phyloP scores from a whole-genome alignment of 2,888 invertebrate species.

The Yponomeuta plumbellus region DNA sequence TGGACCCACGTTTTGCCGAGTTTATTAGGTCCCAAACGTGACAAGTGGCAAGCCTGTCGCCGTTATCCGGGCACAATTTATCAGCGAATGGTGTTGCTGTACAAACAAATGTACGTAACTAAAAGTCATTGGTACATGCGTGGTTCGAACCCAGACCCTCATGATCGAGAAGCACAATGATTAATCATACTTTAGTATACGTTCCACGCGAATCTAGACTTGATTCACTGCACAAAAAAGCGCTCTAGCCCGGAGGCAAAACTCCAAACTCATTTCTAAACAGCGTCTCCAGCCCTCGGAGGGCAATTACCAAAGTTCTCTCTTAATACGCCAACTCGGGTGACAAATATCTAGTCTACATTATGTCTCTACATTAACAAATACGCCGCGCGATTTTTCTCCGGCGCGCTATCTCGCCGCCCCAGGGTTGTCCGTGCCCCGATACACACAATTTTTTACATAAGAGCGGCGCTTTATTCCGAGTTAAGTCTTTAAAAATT shows the following conservation, averaged over 20 bases:
- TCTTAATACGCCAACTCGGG: slow-evolving; percentile 22
- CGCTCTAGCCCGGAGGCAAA: background rate
- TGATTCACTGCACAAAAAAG: background rate
- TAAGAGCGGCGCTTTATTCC: slow-evolving; percentile 57
- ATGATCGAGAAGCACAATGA: too few species aligned
- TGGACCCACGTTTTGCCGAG: too few species aligned
- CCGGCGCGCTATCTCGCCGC: slow-evolving; percentile 56
- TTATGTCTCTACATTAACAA: slow-evolving; percentile 52
- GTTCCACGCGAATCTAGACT: background rate
- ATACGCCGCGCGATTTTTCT: slow-evolving; percentile 62
- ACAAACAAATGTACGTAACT: too few species aligned
- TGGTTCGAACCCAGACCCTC: too few species aligned
- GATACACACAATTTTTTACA: slow-evolving; percentile 72
- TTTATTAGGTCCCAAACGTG: too few species aligned
- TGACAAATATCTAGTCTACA: slow-evolving; percentile 68
- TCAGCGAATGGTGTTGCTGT: too few species aligned
- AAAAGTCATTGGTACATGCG: too few species aligned
- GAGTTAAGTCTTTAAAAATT: slow-evolving; percentile 16
- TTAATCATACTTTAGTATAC: background rate
- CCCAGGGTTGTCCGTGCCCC: slow-evolving; percentile 54
- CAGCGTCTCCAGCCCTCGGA: slow-evolving; percentile 35
- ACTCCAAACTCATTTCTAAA: background rate
- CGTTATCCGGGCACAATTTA: too few species aligned
- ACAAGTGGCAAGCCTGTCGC: too few species aligned
- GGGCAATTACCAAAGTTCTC: slow-evolving; percentile 69